phyloP scores from a whole-genome alignment of 2,797 vertebrate genomes.

The Sebastes hopkinsi region DNA sequence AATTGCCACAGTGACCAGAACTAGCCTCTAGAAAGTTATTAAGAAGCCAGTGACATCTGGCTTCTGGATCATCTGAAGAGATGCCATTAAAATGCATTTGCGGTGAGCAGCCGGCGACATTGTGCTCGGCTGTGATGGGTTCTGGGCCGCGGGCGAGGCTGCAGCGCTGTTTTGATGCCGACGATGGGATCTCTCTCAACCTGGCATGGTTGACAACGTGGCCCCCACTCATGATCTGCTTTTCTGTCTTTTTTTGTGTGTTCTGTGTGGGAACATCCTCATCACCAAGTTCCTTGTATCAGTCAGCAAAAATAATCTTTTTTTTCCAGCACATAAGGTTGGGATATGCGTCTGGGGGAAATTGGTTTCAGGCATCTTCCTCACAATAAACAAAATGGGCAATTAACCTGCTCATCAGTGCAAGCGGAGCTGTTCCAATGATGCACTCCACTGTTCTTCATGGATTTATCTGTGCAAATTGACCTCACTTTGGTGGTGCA shows the following conservation, averaged over 20 bases:
- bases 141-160: slow-evolving; percentile 53
- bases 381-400: slow-evolving; percentile 80
- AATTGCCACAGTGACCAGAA: slow-evolving; percentile 85
- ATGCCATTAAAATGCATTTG: slow-evolving; percentile 73
- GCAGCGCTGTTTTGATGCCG: slow-evolving; percentile 52
- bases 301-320: slow-evolving; percentile 31
- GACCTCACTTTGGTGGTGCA: slow-evolving; percentile 77
- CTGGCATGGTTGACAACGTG: slow-evolving; percentile 17
- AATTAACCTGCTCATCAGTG: slow-evolving; percentile 80
- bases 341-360: slow-evolving; percentile 60
- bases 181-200: slow-evolving; percentile 43
- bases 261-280: neutral
- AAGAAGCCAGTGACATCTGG: slow-evolving; percentile 81
- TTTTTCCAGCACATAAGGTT: slow-evolving; percentile 52
- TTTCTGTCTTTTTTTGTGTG: neutral
- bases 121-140: slow-evolving; percentile 58
- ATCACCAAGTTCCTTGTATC: neutral
- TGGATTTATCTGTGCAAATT: slow-evolving; percentile 81
- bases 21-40: slow-evolving; percentile 85
- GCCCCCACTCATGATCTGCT: slow-evolving; percentile 3
- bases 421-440: slow-evolving; percentile 59
- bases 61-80: slow-evolving; percentile 76
- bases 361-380: slow-evolving; percentile 74
- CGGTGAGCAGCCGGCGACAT: slow-evolving; percentile 48
- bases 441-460: slow-evolving; percentile 74